Evolutionary conservation across 2,888 invertebrate species (phyloP).

Genomic region (Polydrusus pterygomalis): DNA sequence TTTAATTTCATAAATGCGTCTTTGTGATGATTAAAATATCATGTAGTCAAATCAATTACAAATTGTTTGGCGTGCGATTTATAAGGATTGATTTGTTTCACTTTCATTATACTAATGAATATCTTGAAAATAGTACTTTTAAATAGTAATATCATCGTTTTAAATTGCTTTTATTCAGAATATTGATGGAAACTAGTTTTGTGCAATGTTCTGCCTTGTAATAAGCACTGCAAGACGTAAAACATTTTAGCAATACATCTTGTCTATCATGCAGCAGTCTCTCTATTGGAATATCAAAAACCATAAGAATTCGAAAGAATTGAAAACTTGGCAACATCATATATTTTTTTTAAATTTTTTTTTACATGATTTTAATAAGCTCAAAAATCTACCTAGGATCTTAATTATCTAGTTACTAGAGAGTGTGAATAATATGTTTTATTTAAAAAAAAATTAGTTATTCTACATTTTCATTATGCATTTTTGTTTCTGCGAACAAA

Average conservation of each 20-base stretch:
- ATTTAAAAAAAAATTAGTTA: too few relatives aligned
- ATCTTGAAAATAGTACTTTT: slow-evolving; percentile 20
- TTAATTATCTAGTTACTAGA: too few relatives aligned
- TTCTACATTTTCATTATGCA: too few relatives aligned
- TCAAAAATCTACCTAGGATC: too few relatives aligned
- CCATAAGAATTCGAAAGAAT: too few relatives aligned
- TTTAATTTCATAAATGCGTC: slow-evolving; percentile 40
- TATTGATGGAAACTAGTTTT: slow-evolving; percentile 9
- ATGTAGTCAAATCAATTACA: slow-evolving; percentile 43
- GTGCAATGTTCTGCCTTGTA: not conserved
- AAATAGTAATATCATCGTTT: slow-evolving; percentile 41
- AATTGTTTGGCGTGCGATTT: not conserved
- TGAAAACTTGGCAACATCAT: too few relatives aligned
- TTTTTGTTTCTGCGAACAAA: too few relatives aligned
- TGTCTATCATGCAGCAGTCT: too few relatives aligned
- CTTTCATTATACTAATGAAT: slow-evolving; percentile 21
- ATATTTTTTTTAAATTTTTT: too few relatives aligned
- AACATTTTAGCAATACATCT: not conserved
- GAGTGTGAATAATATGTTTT: too few relatives aligned
- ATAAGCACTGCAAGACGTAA: slow-evolving; percentile 10
- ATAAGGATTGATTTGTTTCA: slow-evolving; percentile 25
- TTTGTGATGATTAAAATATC: slow-evolving; percentile 45
- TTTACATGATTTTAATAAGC: too few relatives aligned
- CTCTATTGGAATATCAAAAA: too few relatives aligned
- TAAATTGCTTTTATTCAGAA: slow-evolving; percentile 39